Evolutionary conservation across 2,888 invertebrate species (phyloP), one percentile per base, ranked within the genome.

Genomic region (Chouioia cunea): DNA sequence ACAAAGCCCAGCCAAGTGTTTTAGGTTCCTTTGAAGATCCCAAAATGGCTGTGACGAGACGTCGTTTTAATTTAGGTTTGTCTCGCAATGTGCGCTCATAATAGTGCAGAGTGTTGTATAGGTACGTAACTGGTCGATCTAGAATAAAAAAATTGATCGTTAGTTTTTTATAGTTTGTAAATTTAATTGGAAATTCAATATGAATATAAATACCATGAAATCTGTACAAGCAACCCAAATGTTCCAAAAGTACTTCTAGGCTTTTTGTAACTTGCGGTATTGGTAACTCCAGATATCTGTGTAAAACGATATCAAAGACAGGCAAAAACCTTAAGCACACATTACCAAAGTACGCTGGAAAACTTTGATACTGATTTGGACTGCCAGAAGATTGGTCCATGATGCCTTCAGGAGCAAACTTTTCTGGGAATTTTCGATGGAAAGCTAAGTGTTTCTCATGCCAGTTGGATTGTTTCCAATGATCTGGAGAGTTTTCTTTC

Each of bases 391-490:
- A 92, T 64, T 93, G 91, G 81, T 97, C 97, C 80, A 90, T 87
- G 10, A 90, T 87, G 36, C 90, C 89, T 82, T 97, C 97, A 0
- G 95, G 96, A 0, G 94, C 95, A 82, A 97, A 97, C 81, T 97
- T 97, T 85, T 98, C 98, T 0, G 97, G 97, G 82, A 93, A 97
- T 81, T 96, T 97, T 78, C 95, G 89, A 80, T 97, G 97, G 82
- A 97, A 98, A 0, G 93, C 92, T 76, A 96, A 88, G 86, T 97
- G 97, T 79, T 97, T 96, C 80, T 98, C 97, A 84, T 98, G 96
- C 96, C 97, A 97, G 85, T 96, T 96, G 52, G 92, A 94, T 83
- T 97, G 97, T 82, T 95, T 95, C 97, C 97, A 98, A 86, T 98
- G 97, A 83, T 97, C 97, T 0, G 97, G 97, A 12, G 95, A 95